Conservation (phyloP, 2,888 invertebrate species). For the Odontothrips loti region DNA sequence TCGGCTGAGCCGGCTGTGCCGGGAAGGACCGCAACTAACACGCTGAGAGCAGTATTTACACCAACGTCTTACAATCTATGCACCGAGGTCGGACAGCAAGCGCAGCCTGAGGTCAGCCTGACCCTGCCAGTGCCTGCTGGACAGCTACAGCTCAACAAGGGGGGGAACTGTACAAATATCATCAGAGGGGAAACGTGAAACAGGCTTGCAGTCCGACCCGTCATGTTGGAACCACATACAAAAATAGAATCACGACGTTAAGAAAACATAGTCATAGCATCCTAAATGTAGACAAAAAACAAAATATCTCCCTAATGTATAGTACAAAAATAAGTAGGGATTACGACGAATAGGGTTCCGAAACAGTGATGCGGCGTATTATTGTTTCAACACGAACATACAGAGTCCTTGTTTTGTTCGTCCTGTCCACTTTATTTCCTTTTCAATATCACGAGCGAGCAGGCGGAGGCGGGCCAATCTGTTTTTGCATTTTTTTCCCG, state of each 20-base stretch:
- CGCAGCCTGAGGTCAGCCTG: no score
- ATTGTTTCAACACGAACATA: not conserved
- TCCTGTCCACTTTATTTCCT: not conserved
- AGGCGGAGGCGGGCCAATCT: not conserved
- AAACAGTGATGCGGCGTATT: not conserved
- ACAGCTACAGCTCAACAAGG: no score
- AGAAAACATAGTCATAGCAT: not conserved
- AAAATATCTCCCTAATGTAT: not conserved
- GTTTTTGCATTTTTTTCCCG: not conserved
- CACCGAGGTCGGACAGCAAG: no score
- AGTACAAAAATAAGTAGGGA: conserved; percentile 14
- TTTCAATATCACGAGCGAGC: not conserved
- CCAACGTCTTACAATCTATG: no score
- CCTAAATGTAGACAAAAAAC: not conserved
- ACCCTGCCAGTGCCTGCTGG: no score
- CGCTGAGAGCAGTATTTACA: no score
- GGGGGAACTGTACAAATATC: no score
- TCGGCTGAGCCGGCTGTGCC: not conserved
- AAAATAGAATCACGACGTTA: not conserved
- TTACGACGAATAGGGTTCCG: not conserved
- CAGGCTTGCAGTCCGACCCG: not conserved
- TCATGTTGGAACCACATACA: conserved; percentile 18
- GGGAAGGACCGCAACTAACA: no score
- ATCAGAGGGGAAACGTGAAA: no score
- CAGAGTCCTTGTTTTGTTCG: not conserved